Conservation (phyloP, 1,140 invertebrate species). For the Drosophila watanabei region DNA sequence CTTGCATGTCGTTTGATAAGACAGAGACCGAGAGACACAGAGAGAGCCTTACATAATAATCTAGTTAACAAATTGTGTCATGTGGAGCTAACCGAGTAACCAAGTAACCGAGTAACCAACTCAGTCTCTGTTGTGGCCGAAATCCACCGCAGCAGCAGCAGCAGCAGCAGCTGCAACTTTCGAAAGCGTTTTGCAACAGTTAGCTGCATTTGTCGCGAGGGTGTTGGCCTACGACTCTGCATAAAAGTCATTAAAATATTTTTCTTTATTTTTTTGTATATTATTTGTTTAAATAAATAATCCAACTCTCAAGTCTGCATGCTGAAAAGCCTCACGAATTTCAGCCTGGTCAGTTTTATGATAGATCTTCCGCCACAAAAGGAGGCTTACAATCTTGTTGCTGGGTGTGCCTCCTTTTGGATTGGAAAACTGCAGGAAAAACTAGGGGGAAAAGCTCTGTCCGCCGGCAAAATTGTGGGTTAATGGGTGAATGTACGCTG, state of each 20-base stretch:
- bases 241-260: constrained; percentile 80
- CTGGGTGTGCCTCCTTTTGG: constrained; percentile 42
- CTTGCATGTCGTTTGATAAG: constrained; percentile 70
- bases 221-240: constrained; percentile 64
- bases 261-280: constrained; percentile 20
- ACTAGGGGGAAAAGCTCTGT: constrained; percentile 27
- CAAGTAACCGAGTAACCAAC: constrained; percentile 44
- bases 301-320: constrained; percentile 25
- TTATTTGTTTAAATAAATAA: constrained; percentile 67
- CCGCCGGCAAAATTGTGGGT: constrained; percentile 71
- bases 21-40: constrained; percentile 27
- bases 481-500: constrained; percentile 79
- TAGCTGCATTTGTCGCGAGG: constrained; percentile 54
- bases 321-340: constrained; percentile 65
- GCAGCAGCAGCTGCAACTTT: constrained; percentile 68
- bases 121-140: constrained; percentile 33
- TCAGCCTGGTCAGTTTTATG: constrained; percentile 60
- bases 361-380: constrained; percentile 53
- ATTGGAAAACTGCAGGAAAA: constrained; percentile 57
- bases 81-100: constrained; percentile 62
- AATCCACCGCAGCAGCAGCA: constrained; percentile 34
- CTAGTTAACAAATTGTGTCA: constrained; percentile 83
- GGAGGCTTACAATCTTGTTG: constrained; percentile 46
- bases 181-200: constrained; percentile 64
- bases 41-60: constrained; percentile 74